Evolutionary conservation across 2,113 vertebrate genomes (phyloP), one percentile per base, ranked within the genome.

Genomic region (Propithecus coquereli): DNA sequence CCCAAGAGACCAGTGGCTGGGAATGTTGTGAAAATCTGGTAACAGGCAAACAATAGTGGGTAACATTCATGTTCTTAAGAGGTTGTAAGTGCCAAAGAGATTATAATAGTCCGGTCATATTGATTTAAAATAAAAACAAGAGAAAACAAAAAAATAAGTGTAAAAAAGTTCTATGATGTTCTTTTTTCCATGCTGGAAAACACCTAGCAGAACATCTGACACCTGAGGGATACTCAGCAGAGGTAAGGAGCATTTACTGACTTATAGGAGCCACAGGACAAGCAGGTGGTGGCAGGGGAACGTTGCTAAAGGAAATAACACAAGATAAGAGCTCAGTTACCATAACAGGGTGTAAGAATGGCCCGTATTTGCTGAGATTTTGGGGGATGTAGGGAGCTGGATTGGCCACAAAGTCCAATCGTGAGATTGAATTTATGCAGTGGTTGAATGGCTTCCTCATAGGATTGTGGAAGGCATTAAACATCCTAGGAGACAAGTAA

Each of bases 61-160:
- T 61, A 52, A 90, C 50, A 40, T 43, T 89, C 94, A 18, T n/a
- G 34, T 61, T 92, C 57, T 76, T 50, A 74, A 34, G 54, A 94
- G 27, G 25, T 71, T 6, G 17, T 70, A 37, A 66, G 2, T 83
- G 18, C 37, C 71, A 11, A 94, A 87, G 70, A 92, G 92, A 80
- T 81, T 57, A 84, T 84, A 84, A 80, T 59, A 25, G 6, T 1
- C 9, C 16, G 37, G 30, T 22, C 34, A 52, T n/a, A n/a, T 91
- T 47, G 68, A 76, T 89, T 94, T 45, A 91, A 87, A 92, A 37
- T 87, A 86, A 68, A 85, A 90, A 59, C 7, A 82, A 40, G 47
- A 94, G 45, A 87, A 96, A 83, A 50, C 23, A 87, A 18, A 85
- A 76, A 85, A 80, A n/a, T 84, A 91, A 92, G 25, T 65, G 6